Percentiles rank a stretch among this genome's conserved stretches.
These are phyloP conservation scores for Corbicula japonica DNA, from an alignment of 2,888 invertebrate species.

Conservation along the genomic window DNA sequence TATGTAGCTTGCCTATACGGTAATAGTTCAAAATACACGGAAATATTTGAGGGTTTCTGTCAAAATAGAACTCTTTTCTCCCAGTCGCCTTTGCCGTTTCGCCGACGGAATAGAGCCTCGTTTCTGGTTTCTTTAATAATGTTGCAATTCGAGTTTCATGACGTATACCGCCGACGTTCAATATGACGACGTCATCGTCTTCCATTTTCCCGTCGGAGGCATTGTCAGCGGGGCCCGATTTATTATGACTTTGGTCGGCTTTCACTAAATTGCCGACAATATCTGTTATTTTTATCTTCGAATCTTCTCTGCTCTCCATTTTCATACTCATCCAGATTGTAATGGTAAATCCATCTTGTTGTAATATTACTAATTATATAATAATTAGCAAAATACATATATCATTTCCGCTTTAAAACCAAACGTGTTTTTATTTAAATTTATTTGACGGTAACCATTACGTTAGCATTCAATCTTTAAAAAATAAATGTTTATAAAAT, in stretches of 20 bases:
- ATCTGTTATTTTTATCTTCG: slow-evolving; percentile 56
- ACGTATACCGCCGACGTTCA: slow-evolving; percentile 71
- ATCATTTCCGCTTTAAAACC: no score
- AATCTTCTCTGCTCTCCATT: slow-evolving; percentile 28
- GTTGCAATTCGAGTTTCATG: slow-evolving; percentile 71
- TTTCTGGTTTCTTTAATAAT: slow-evolving; percentile 66
- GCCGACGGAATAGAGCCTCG: slow-evolving; percentile 65
- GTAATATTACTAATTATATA: no score
- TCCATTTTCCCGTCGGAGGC: background rate
- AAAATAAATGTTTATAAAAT: no score
- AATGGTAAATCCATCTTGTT: no score
- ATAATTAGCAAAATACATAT: no score
- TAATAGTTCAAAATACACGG: slow-evolving; percentile 75
- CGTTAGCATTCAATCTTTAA: no score
- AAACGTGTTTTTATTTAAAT: no score
- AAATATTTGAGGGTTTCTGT: slow-evolving; percentile 73
- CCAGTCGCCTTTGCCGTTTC: slow-evolving; percentile 69
- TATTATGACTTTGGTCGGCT: slow-evolving; percentile 49
- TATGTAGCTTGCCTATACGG: slow-evolving; percentile 73
- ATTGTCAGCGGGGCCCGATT: slow-evolving; percentile 6
- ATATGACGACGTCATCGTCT: slow-evolving; percentile 63
- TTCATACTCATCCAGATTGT: slow-evolving; percentile 26
- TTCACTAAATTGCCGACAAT: slow-evolving; percentile 60
- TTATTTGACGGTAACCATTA: no score
- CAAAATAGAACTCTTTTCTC: slow-evolving; percentile 73